Percentiles rank a stretch among this genome's conserved stretches.
These are phyloP conservation scores for Meloe dianella DNA, from an alignment of 2,888 invertebrate genomes.

Conservation along the genomic window DNA sequence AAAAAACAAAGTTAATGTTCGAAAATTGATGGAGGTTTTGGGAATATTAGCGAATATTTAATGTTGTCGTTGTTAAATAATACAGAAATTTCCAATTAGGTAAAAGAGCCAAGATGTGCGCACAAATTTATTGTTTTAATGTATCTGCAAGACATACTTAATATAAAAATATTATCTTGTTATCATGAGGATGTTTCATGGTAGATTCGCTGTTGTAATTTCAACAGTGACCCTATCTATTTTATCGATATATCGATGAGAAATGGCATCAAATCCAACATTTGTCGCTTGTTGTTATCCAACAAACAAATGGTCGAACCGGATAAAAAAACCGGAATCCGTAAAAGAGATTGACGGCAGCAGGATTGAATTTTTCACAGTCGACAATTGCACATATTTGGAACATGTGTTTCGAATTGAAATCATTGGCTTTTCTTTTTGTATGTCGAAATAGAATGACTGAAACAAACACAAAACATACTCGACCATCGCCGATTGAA, in stretches of 20 bases:
- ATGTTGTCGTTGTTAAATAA: not conserved
- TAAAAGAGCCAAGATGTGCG: not conserved
- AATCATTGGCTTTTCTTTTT: not conserved
- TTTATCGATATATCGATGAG: not conserved
- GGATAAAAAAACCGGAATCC: not conserved
- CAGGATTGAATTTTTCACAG: not conserved
- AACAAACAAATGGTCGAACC: not conserved
- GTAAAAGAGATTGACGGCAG: not conserved
- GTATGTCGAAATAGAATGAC: not conserved
- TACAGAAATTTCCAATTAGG: slow-evolving; percentile 2
- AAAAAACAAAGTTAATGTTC: too few species aligned
- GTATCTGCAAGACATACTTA: not conserved
- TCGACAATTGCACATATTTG: not conserved
- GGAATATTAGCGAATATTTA: not conserved
- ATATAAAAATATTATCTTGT: not conserved
- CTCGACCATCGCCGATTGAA: not conserved
- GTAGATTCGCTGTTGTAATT: not conserved
- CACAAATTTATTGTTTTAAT: not conserved
- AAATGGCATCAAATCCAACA: not conserved
- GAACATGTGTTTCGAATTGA: not conserved
- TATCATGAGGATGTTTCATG: not conserved
- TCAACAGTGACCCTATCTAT: not conserved
- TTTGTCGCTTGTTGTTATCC: not conserved
- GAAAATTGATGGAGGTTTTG: too few species aligned
- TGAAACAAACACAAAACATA: not conserved